phyloP scores from a whole-genome alignment of 64 coral and sea anemone genomes.

The Stichodactyla mertensii region DNA sequence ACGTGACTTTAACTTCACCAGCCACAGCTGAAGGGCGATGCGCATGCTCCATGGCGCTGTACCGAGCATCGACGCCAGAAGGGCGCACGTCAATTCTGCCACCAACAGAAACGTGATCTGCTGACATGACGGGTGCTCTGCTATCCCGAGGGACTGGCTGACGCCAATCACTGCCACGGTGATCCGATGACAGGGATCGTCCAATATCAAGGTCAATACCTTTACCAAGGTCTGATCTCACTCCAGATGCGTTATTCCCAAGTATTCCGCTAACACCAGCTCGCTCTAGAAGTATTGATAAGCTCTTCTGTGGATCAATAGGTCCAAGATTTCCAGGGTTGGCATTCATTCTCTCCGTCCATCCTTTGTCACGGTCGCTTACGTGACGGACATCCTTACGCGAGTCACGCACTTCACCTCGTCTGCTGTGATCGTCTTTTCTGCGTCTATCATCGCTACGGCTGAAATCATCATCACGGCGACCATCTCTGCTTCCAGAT shows the following conservation, averaged over 20 bases:
- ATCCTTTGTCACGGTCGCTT: conserved; percentile 29
- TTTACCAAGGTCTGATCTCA: conserved; percentile 43
- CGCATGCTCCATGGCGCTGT: conserved; percentile 29
- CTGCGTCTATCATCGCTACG: conserved; percentile 50
- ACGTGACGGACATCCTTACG: neutral
- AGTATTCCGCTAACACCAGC: conserved; percentile 94
- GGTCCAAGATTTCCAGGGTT: conserved; percentile 31
- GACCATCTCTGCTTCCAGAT: conserved; percentile 44
- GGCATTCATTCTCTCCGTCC: conserved; percentile 32
- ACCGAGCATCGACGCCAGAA: conserved; percentile 40
- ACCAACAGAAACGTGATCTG: conserved; percentile 34
- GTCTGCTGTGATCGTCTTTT: conserved; percentile 73
- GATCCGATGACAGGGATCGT: conserved; percentile 8
- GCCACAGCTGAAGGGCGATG: conserved; percentile 37
- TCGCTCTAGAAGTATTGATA: conserved; percentile 86
- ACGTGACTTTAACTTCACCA: conserved; percentile 43
- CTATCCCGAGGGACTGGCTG: conserved; percentile 65
- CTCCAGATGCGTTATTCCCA: conserved; percentile 39
- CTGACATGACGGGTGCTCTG: conserved; percentile 58
- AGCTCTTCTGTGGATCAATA: conserved; percentile 94
- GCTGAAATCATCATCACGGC: conserved; percentile 22
- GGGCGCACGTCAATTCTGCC: conserved; percentile 8
- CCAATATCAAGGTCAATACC: conserved; percentile 17
- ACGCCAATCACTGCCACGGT: conserved; percentile 51
- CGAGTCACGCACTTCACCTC: conserved; percentile 56